These are phyloP conservation scores for Spondyliosoma cantharus DNA, from an alignment of 2,797 vertebrate species.

Conservation along the genomic window DNA sequence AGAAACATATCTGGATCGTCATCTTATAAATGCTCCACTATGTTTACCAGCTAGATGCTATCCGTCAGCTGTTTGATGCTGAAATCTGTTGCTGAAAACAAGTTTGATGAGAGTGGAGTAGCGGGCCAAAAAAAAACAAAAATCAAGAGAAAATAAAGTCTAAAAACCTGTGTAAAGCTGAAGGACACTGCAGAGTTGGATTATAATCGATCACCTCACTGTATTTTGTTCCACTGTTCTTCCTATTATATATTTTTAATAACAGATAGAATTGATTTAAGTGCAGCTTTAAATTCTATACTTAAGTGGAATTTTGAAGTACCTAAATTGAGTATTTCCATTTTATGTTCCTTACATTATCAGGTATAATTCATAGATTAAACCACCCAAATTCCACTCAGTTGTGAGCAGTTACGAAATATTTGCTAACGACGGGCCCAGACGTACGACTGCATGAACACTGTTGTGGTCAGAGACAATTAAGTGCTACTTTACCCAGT, in stretches of 20 bases:
- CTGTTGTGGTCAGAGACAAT: background rate
- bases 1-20: too few relatives aligned
- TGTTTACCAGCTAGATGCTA: too few relatives aligned
- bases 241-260: background rate
- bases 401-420: background rate
- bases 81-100: too few relatives aligned
- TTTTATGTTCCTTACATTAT: background rate
- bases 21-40: too few relatives aligned
- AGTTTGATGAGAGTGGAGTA: background rate
- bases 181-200: background rate
- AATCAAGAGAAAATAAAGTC: too few relatives aligned
- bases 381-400: background rate
- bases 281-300: background rate
- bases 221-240: background rate
- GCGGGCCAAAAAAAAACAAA: background rate
- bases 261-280: background rate
- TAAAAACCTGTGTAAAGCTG: background rate
- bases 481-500: slow-evolving; percentile 88
- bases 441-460: background rate
- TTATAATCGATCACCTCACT: background rate
- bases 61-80: too few relatives aligned
- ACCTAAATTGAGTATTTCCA: background rate
- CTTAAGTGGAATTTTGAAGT: background rate
- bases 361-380: background rate
- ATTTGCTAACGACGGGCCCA: background rate